Evolutionary conservation across 2,797 vertebrate species (phyloP).

Genomic region (Spondyliosoma cantharus): DNA sequence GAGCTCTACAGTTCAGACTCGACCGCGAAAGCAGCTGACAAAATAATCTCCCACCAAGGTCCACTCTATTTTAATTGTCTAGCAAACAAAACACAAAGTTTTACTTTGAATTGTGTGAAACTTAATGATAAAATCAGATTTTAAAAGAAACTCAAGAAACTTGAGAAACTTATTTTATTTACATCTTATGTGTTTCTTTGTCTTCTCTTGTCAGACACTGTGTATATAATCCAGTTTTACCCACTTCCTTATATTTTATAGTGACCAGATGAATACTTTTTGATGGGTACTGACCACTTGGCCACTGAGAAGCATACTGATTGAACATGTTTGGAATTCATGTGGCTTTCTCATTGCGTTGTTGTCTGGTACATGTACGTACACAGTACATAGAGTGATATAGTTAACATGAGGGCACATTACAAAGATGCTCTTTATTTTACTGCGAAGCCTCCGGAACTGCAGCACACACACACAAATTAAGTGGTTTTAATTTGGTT

Average conservation of each 20-base stretch:
- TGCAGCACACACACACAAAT: constrained; percentile 32
- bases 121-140: not conserved
- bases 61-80: not conserved
- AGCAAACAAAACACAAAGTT: not conserved
- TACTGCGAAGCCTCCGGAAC: constrained; percentile 29
- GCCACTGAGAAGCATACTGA: constrained; percentile 26
- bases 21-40: not conserved
- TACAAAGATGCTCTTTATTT: constrained; percentile 38
- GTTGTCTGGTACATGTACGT: constrained; percentile 14
- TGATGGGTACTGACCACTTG: constrained; percentile 27
- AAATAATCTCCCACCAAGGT: not conserved
- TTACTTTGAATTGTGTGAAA: not conserved
- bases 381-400: constrained; percentile 11
- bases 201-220: not conserved
- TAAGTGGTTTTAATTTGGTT: constrained; percentile 55
- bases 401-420: constrained; percentile 15
- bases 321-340: constrained; percentile 28
- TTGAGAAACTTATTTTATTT: not conserved
- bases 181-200: not conserved
- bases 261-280: constrained; percentile 23
- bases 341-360: constrained; percentile 41
- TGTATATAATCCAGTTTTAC: not conserved
- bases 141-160: no score
- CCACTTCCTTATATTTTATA: not conserved
- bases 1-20: not conserved